Evolutionary conservation across 2,113 vertebrate genomes (phyloP).

Genomic region (Phoxinus phoxinus): DNA sequence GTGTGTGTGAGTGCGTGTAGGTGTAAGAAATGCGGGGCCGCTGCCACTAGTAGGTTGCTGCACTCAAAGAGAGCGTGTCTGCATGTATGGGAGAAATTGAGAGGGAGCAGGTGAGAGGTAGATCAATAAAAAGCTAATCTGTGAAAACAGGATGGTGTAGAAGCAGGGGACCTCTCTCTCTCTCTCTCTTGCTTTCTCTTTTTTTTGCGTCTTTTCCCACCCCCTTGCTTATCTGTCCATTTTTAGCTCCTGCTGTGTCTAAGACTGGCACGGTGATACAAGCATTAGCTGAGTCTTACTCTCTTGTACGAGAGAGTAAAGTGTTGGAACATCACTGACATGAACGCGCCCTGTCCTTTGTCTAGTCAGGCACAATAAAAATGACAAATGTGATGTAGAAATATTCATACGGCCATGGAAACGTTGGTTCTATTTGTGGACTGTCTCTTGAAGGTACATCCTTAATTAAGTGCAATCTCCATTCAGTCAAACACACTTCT

Average conservation of each 20-base stretch:
- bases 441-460: neutral
- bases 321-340: neutral
- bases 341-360: neutral
- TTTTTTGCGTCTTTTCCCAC: constrained; percentile 57
- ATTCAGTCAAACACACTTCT: neutral
- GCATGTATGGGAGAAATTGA: constrained; percentile 3
- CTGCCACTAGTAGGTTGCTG: constrained; percentile 27
- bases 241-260: constrained; percentile 18
- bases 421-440: neutral
- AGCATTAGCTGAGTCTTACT: constrained; percentile 30
- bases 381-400: constrained; percentile 13
- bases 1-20: constrained; percentile 1
- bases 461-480: neutral
- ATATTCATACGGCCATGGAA: neutral
- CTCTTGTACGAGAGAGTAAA: neutral
- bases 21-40: constrained; percentile 33
- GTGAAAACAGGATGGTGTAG: constrained; percentile 45
- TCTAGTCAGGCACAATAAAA: neutral
- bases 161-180: constrained; percentile 30
- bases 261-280: constrained; percentile 26
- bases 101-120: constrained; percentile 39
- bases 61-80: constrained; percentile 4
- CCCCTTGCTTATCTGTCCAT: constrained; percentile 50
- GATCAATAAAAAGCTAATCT: constrained; percentile 53
- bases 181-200: constrained; percentile 36